Evolutionary conservation across 1,140 invertebrate species (phyloP).

Genomic region (Calephelis virginiensis): DNA sequence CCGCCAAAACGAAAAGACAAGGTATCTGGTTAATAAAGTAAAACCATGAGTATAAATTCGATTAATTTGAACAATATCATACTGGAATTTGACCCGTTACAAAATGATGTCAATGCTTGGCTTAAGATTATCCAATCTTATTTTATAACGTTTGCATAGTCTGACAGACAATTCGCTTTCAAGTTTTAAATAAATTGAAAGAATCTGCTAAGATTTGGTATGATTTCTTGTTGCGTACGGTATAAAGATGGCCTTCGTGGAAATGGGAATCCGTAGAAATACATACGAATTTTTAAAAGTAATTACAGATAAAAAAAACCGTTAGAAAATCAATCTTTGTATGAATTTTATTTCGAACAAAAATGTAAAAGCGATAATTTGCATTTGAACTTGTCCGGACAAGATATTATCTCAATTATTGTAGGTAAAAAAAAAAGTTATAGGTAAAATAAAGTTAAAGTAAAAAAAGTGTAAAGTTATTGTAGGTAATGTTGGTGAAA

Average conservation of each 20-base stretch:
- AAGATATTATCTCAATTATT: constrained; percentile 33
- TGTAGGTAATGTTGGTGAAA: constrained; percentile 30
- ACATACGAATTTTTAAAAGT: constrained; percentile 30
- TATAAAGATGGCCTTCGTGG: constrained; percentile 26
- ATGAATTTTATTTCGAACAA: too few relatives aligned
- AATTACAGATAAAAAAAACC: constrained; percentile 29
- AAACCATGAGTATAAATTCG: constrained; percentile 6
- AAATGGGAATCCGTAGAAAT: constrained; percentile 29
- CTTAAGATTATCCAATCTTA: constrained; percentile 15
- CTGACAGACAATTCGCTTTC: constrained; percentile 19
- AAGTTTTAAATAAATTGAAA: constrained; percentile 33
- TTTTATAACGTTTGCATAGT: constrained; percentile 2
- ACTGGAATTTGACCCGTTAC: constrained; percentile 11
- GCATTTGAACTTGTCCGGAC: constrained; percentile 24
- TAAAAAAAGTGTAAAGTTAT: too few relatives aligned
- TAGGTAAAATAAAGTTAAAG: too few relatives aligned
- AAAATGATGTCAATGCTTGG: constrained; percentile 4
- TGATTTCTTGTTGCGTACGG: constrained; percentile 29
- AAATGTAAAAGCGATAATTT: too few relatives aligned
- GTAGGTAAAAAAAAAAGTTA: too few relatives aligned
- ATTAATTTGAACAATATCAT: constrained; percentile 17
- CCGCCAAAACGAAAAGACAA: neutral
- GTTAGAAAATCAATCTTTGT: constrained; percentile 26
- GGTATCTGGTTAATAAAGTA: constrained; percentile 1
- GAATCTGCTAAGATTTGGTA: constrained; percentile 33